A percentile compares a stretch with the other conserved stretches of the same genome.
These are phyloP conservation scores for Ormyrus labotus DNA, from an alignment of 2,888 invertebrate species.

Conservation along the genomic window DNA sequence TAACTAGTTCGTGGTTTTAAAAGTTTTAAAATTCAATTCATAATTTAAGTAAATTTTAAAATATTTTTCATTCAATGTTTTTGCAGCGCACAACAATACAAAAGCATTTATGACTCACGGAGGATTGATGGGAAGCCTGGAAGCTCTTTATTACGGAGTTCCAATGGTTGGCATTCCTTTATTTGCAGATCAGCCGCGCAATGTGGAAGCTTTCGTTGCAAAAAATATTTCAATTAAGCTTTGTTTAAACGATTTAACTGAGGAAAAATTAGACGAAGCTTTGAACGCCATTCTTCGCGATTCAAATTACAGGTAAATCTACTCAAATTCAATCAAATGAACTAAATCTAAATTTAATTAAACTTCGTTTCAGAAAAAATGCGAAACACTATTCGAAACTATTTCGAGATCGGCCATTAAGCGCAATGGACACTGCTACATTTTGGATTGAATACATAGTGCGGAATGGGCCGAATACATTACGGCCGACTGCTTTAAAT, in stretches of 20 bases:
- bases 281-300: constrained; percentile 51
- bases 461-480: constrained; percentile 56
- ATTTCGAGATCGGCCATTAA: constrained; percentile 67
- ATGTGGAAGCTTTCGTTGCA: constrained; percentile 47
- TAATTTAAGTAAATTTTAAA: too few species aligned
- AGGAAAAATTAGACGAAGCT: constrained; percentile 60
- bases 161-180: constrained; percentile 70
- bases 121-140: constrained; percentile 67
- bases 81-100: constrained; percentile 65
- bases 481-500: constrained; percentile 65
- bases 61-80: background rate
- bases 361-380: constrained; percentile 56
- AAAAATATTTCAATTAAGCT: constrained; percentile 55
- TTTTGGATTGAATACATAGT: constrained; percentile 64
- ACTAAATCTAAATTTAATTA: background rate
- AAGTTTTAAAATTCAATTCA: background rate
- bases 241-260: constrained; percentile 57
- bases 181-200: constrained; percentile 67
- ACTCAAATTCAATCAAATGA: background rate
- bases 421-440: constrained; percentile 61
- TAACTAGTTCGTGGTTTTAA: background rate
- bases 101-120: constrained; percentile 70
- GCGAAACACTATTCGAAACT: constrained; percentile 53
- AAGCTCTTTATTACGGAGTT: constrained; percentile 65
- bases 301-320: constrained; percentile 50